Evolutionary conservation across 2,797 vertebrate genomes (phyloP).

Genomic region (Girardinus metallicus): DNA sequence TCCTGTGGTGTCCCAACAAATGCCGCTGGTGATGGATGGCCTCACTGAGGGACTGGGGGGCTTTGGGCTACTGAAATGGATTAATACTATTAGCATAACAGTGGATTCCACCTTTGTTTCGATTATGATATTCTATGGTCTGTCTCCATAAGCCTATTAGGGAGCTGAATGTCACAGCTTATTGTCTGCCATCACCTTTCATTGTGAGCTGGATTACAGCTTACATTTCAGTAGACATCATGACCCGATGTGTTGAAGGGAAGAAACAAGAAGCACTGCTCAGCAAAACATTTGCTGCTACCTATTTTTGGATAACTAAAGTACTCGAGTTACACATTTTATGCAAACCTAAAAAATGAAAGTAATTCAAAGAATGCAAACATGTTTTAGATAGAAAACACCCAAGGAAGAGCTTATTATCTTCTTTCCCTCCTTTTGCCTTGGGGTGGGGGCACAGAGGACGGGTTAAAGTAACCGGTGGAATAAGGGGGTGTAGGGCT

Average conservation of each 20-base stretch:
- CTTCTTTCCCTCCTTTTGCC: constrained; percentile 40
- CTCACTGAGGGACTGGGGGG: constrained; percentile 36
- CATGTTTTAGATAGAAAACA: constrained; percentile 18
- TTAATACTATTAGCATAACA: constrained; percentile 76
- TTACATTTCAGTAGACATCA: constrained; percentile 43
- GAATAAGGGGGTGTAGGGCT: constrained; percentile 67
- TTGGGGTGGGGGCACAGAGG: constrained; percentile 59
- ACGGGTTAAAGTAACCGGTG: constrained; percentile 69
- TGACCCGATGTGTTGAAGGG: constrained; percentile 10
- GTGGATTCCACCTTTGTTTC: constrained; percentile 63
- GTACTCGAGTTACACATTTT: not conserved
- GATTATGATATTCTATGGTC: constrained; percentile 54
- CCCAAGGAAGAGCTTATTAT: constrained; percentile 48
- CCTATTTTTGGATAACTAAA: constrained; percentile 9
- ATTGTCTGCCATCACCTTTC: constrained; percentile 66
- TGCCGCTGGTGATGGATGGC: constrained; percentile 70
- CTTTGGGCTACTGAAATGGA: constrained; percentile 49
- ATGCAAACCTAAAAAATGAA: constrained; percentile 19
- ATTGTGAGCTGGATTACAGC: constrained; percentile 65
- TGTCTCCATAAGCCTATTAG: constrained; percentile 71
- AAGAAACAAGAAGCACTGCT: constrained; percentile 26
- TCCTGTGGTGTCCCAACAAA: constrained; percentile 58
- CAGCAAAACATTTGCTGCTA: constrained; percentile 7
- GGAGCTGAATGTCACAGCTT: constrained; percentile 44
- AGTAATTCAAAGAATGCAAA: constrained; percentile 46